Base-by-base conservation (phyloP, 2,797 vertebrate species). In the Florisuga fusca region DNA sequence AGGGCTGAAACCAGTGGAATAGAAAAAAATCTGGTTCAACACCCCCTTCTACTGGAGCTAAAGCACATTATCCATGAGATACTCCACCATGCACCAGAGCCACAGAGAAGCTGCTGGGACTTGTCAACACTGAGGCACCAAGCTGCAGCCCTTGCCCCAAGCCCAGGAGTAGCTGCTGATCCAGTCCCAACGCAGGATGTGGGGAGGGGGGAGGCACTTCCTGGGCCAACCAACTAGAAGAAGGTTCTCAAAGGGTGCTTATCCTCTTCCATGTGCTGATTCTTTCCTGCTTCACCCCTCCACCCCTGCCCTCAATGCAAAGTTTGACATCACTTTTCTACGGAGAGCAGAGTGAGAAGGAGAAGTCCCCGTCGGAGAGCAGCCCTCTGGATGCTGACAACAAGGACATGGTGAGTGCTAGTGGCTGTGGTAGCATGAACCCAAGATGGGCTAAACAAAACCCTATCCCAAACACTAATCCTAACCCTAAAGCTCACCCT, bases 291-390 rank as follows among this genome's bases (percentile, higher is more conserved):
- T 53, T 95, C 68, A 73, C n/a, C 16, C 4, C 38, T 90, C 16
- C 0, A 0, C 25, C 71, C 10, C 36, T 77, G 34, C 38, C 51
- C 69, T 82, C 27, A 5, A 55, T 84, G 63, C 61, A 43, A 96
- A 99, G 99, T 96, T 97, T 99, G 93, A 99, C 99, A 0, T 99
- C 99, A 0, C 97, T 99, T 92, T 99, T 99, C 97, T 99, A 99
- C 2, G 99, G 99, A 90, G 99, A 99, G 95, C 99, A 98, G 55
- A 99, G 98, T 0, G 99, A 99, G 97, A 99, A 99, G 95, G 99
- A 99, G n/a, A 99, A 99, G 96, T 99, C 99, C 14, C 99, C 99
- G 0, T 99, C 99, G 0, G 99, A 99, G 95, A 98, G 98, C 97
- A 98, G 99, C 77, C 99, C 99, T 22, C 97, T 99, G 34, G 99